Evolutionary conservation across 2,888 invertebrate genomes (phyloP), one percentile per base, ranked within the genome.

Genomic region (Dioctria rufipes): DNA sequence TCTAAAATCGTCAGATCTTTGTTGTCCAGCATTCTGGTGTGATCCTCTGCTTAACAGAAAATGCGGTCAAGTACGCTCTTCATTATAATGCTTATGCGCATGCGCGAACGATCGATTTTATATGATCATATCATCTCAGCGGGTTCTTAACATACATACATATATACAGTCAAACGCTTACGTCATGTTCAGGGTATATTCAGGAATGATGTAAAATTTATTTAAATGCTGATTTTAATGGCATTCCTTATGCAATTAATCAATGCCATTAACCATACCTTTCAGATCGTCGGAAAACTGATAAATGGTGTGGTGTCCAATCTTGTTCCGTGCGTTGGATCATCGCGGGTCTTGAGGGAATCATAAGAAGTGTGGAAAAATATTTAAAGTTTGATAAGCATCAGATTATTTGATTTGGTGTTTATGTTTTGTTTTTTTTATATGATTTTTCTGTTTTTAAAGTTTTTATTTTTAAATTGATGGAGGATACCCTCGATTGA

Each of bases 181-280:
- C 73, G 60, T 58, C 73, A 42, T 40, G 5, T 8, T 58, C 37
- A 42, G 46, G 25, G 13, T 46, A 13, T 25, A 13, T 6, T 25
- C 5, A 60, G 43, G 58, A 58, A 42, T 58, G 13, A 58, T 73
- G 73, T 73, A 58, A 73, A 73, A 51, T 73, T 42, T 58, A 58
- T 43, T 60, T 73, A 73, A 73, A 73, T 73, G 73, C 43, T 13
- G 42, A 73, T 73, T 73, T 73, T 73, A 60, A 73, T 51, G 43
- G 58, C 73, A 73, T 60, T 73, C 73, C 37, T 6, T 9, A 73
- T 58, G 58, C 58, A 60, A 73, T 73, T 73, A 73, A 73, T 73
- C 73, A 73, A 11, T 73, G 73, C 73, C 73, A 73, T 58, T 73
- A 58, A 73, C 58, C 69, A 37, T 39, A 51, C 51, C 51, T 69